Percentiles rank a stretch among this genome's conserved stretches.
phyloP scores from a whole-genome alignment of 2,113 vertebrate genomes.

The Balaeniceps rex region DNA sequence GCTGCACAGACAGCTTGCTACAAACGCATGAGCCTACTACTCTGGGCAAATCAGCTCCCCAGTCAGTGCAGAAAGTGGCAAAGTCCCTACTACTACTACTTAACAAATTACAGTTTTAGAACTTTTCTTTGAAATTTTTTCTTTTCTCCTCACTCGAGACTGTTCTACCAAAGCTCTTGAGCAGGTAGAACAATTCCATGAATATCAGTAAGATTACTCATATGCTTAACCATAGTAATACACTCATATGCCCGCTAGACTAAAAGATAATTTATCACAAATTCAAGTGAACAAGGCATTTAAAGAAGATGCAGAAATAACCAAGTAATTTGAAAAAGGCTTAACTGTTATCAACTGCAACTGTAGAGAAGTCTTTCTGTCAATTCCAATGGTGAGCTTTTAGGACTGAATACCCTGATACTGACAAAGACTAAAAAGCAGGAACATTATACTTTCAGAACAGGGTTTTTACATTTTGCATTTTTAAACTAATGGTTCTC shows the following conservation, averaged over 20 bases:
- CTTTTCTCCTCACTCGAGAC: neutral
- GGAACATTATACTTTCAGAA: neutral
- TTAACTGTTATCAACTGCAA: neutral
- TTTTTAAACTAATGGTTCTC: neutral
- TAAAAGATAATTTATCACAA: neutral
- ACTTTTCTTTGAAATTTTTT: neutral
- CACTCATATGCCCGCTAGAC: rapidly evolving
- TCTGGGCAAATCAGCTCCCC: neutral
- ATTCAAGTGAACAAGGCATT: neutral
- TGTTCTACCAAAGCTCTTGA: neutral
- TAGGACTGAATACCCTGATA: neutral
- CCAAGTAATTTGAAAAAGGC: neutral
- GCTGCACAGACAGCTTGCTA: neutral
- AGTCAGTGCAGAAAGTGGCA: rapidly evolving
- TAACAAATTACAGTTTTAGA: neutral
- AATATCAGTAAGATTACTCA: neutral
- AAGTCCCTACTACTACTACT: neutral
- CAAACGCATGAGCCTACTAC: neutral
- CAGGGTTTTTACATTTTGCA: neutral
- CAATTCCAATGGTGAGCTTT: neutral
- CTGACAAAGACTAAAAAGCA: neutral
- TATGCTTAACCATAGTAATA: neutral
- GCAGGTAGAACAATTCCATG: neutral
- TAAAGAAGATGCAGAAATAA: neutral
- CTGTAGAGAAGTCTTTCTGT: neutral